Conservation (phyloP, 1,140 invertebrate genomes). For the Drosophila tristis region DNA sequence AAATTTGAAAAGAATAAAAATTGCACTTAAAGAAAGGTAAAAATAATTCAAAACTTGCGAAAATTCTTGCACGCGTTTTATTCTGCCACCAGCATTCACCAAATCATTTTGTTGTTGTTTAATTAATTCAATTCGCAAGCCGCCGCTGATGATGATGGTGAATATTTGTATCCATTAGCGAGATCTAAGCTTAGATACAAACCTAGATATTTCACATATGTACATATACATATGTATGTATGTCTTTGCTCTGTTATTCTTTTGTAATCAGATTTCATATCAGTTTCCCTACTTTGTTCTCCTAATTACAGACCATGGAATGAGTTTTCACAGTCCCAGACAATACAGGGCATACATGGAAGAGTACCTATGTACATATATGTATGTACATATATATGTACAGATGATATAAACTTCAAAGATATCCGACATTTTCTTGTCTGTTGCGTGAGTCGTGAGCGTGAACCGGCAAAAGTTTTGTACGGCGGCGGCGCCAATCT, state of each 20-base stretch:
- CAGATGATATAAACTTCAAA: conserved; percentile 58
- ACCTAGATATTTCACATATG: too few species aligned
- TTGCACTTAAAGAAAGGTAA: not conserved
- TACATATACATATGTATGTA: too few species aligned
- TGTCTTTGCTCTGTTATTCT: conserved; percentile 14
- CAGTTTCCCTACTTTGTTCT: conserved; percentile 20
- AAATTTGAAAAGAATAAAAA: not conserved
- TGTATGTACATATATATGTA: conserved; percentile 29
- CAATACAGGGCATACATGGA: conserved; percentile 28
- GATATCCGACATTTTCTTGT: conserved; percentile 74
- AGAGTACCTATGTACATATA: conserved; percentile 4
- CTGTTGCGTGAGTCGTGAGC: conserved; percentile 65
- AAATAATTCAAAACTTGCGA: too few species aligned
- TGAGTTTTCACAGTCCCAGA: conserved; percentile 56
- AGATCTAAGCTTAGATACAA: too few species aligned
- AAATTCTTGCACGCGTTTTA: too few species aligned
- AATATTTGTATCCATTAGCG: too few species aligned
- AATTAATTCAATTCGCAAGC: too few species aligned
- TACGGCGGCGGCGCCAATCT: conserved; percentile 48
- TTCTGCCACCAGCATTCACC: too few species aligned
- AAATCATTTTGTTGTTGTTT: too few species aligned
- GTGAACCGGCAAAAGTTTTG: conserved; percentile 53
- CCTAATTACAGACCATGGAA: conserved; percentile 62
- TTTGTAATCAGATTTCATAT: conserved; percentile 31
- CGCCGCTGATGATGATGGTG: too few species aligned